Evolutionary conservation across 2,888 invertebrate genomes (phyloP), one percentile per base, ranked within the genome.

Genomic region (Crepidodera aurea): DNA sequence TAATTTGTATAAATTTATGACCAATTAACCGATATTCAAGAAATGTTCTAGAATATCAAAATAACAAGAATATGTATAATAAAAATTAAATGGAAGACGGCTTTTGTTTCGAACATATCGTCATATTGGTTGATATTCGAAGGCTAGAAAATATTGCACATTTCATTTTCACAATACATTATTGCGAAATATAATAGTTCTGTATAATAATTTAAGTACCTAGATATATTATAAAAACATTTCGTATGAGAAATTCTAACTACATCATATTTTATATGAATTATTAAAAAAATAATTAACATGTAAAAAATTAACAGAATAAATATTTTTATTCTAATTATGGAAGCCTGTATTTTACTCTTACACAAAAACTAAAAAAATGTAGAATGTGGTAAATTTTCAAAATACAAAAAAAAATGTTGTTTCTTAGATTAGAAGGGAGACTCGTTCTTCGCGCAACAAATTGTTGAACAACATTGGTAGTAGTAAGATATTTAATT

Each of bases 141-240:
- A 68, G 64, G 65, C 62, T 65, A 68, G 65, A 70, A 66, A 68
- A 73, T 73, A 73, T 72, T 73, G 72, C 72, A 73, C 72, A 58
- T 71, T 64, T 53, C 64, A 55, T 62, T 54, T 37, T 57, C 32
- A 50, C 48, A 48, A 50, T 57, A 64, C 65, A 66, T 60, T 61
- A 59, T 54, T 57, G 57, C 48, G 57, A 48, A 57, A 57, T 57
- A 57, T 57, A 44, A 60, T 51, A 58, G 19, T 56, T 51, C 48
- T 54, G 12, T 61, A 48, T 40, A 56, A 56, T 42, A 51, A 18
- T 42, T 62, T 51, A 55, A 44, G 27, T 48, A 48, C 13, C 25
- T 48, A 53, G 34, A 53, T 53, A 59, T 58, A 57, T 54, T 54
- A 62, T 60, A 64, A 51, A 50, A 46, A 55, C 34, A 40, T 61